These are phyloP conservation scores for Imbricaverruca yamaguchii DNA, from an alignment of 2,888 invertebrate species.

Conservation along the genomic window DNA sequence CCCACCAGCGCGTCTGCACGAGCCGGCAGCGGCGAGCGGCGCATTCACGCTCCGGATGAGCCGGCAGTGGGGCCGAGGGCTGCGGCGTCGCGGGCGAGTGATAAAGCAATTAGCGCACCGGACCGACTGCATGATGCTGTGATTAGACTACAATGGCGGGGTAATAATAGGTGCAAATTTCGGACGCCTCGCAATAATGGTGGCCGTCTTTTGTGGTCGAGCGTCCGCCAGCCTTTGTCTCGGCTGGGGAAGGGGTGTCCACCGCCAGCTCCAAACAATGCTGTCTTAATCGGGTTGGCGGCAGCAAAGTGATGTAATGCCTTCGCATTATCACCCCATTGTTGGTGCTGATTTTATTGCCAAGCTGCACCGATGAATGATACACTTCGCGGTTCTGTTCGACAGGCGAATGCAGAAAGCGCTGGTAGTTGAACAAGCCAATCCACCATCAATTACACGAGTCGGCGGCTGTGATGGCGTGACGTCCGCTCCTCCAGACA, in stretches of 20 bases:
- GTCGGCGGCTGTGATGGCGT: background rate
- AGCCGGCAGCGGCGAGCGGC: no score
- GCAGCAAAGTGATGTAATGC: background rate
- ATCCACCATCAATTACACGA: background rate
- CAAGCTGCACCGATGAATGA: background rate
- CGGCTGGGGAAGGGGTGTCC: background rate
- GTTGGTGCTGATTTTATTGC: background rate
- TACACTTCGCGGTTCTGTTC: background rate
- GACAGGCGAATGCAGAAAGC: background rate
- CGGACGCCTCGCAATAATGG: background rate
- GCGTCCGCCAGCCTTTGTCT: background rate
- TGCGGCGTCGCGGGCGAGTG: background rate
- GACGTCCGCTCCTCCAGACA: background rate
- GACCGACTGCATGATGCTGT: background rate
- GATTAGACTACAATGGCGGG: slow-evolving; percentile 7
- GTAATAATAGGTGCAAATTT: slow-evolving; percentile 1
- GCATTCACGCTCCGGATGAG: background rate
- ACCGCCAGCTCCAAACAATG: background rate
- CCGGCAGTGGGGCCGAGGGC: background rate
- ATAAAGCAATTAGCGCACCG: background rate
- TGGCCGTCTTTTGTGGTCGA: background rate
- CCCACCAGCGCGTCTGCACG: no score
- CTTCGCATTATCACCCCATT: background rate
- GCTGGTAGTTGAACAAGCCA: background rate
- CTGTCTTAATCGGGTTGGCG: background rate